Conservation (phyloP, 2,888 invertebrate species). For the Ochropacha duplaris region DNA sequence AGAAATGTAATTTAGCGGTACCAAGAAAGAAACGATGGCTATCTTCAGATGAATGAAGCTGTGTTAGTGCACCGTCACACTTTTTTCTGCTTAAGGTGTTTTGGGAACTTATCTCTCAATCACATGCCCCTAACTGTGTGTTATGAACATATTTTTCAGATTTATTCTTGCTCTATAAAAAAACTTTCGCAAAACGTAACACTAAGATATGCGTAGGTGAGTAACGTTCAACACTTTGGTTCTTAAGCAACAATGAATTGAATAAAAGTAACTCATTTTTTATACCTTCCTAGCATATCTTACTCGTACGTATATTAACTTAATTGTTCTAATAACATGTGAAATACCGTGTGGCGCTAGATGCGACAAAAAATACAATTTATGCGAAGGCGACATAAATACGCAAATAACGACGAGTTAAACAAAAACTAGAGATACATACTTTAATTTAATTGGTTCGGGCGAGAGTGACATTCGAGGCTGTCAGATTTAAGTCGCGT, state of each 20-base stretch:
- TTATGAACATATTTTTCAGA: constrained; percentile 55
- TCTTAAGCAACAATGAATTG: background rate
- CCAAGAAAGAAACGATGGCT: constrained; percentile 75
- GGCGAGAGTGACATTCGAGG: constrained; percentile 78
- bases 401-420: constrained; percentile 29
- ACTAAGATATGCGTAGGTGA: constrained; percentile 6
- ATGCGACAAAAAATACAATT: constrained; percentile 13
- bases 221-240: background rate
- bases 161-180: constrained; percentile 48
- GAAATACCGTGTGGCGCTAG: constrained; percentile 16
- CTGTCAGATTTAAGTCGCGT: constrained; percentile 81
- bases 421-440: constrained; percentile 53
- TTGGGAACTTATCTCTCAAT: constrained; percentile 71
- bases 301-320: background rate
- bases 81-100: constrained; percentile 74
- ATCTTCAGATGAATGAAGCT: constrained; percentile 74
- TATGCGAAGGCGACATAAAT: constrained; percentile 12
- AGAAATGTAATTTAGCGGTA: constrained; percentile 81
- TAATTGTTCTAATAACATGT: background rate
- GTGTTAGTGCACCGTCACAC: constrained; percentile 64
- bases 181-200: constrained; percentile 56
- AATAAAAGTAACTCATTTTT: background rate
- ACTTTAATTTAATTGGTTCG: constrained; percentile 66
- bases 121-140: constrained; percentile 53
- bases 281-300: background rate